Conservation (phyloP, 1,140 invertebrate genomes). For the Neodiprion virginianus region DNA sequence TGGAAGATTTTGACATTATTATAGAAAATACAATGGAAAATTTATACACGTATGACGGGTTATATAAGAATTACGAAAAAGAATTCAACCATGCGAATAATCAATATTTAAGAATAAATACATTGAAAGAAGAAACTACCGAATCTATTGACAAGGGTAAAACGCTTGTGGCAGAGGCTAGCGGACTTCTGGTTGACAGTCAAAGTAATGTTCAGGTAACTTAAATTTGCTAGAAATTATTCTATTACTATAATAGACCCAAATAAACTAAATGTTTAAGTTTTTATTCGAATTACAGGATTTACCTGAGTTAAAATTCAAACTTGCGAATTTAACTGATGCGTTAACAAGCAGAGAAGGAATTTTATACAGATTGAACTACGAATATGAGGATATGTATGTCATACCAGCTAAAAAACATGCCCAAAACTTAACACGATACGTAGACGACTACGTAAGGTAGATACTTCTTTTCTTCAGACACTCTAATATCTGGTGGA, state of each 20-base stretch:
- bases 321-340: slow-evolving; percentile 52
- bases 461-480: slow-evolving; percentile 38
- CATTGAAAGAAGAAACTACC: slow-evolving; percentile 35
- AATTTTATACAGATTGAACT: slow-evolving; percentile 70
- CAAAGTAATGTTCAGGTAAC: slow-evolving; percentile 53
- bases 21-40: slow-evolving; percentile 50
- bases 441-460: slow-evolving; percentile 69
- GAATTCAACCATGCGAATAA: slow-evolving; percentile 36
- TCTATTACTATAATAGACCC: slow-evolving; percentile 10
- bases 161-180: slow-evolving; percentile 44
- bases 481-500: neutral
- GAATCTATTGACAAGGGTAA: slow-evolving; percentile 41
- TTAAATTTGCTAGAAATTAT: slow-evolving; percentile 14
- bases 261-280: slow-evolving; percentile 11
- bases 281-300: slow-evolving; percentile 33
- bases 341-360: slow-evolving; percentile 66
- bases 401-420: slow-evolving; percentile 72
- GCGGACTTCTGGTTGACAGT: slow-evolving; percentile 44
- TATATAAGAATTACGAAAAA: slow-evolving; percentile 49
- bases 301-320: slow-evolving; percentile 46
- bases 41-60: slow-evolving; percentile 49
- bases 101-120: slow-evolving; percentile 37
- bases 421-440: slow-evolving; percentile 67
- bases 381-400: slow-evolving; percentile 71
- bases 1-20: slow-evolving; percentile 44